These are phyloP conservation scores for Lepilemur septentrionalis DNA, from an alignment of 2,797 vertebrate species.

Conservation along the genomic window DNA sequence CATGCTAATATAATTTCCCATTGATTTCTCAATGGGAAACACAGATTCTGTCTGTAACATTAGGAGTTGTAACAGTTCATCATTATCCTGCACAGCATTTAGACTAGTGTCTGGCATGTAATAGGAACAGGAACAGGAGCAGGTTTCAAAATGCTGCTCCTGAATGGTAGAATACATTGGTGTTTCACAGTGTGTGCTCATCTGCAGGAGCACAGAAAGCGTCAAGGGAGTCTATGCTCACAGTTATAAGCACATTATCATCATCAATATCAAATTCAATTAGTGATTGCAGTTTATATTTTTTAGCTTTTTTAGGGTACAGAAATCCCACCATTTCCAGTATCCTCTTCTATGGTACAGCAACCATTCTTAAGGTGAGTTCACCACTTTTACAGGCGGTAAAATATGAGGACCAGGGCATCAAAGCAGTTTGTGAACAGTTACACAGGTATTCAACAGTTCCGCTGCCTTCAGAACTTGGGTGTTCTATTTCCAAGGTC, in stretches of 20 bases:
- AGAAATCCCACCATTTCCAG: background rate
- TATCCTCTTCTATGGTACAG: background rate
- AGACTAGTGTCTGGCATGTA: background rate
- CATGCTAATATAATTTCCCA: background rate
- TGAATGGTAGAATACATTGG: background rate
- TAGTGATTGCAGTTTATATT: background rate
- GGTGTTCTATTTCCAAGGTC: background rate
- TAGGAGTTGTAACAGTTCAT: background rate
- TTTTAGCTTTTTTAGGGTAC: background rate
- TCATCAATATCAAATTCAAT: background rate
- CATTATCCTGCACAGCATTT: background rate
- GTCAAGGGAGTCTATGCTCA: background rate
- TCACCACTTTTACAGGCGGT: background rate
- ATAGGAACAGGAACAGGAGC: background rate
- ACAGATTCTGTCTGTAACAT: background rate
- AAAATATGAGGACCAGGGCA: background rate
- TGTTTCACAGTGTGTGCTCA: rapidly evolving
- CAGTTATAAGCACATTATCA: background rate
- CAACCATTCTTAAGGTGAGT: background rate
- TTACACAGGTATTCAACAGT: background rate
- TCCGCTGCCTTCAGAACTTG: background rate
- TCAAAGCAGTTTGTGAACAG: background rate
- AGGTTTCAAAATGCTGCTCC: background rate
- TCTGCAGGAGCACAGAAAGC: background rate
- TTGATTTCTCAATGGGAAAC: background rate